These are phyloP conservation scores for Butorides virescens DNA, from an alignment of 2,113 vertebrate species.

Conservation along the genomic window DNA sequence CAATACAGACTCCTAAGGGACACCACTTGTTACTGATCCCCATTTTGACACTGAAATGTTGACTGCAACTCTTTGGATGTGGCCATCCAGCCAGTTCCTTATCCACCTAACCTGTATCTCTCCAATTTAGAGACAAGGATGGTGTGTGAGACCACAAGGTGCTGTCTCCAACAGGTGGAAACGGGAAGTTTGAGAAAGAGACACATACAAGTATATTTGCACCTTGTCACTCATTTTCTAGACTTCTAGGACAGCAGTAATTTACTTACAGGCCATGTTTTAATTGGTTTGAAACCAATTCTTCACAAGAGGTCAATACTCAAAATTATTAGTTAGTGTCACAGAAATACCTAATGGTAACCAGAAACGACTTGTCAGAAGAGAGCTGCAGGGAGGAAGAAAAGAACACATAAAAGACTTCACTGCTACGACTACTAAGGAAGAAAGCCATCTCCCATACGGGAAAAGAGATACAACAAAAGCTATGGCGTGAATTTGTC, in stretches of 20 bases:
- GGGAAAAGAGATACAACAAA: background rate
- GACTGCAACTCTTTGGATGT: background rate
- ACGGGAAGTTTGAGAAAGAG: background rate
- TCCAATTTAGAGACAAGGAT: background rate
- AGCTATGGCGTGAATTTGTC: background rate
- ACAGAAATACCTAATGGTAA: background rate
- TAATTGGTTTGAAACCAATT: background rate
- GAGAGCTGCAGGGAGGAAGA: rapidly evolving
- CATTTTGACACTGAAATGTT: background rate
- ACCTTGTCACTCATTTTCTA: background rate
- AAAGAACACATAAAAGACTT: background rate
- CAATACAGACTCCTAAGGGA: background rate
- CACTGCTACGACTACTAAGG: background rate
- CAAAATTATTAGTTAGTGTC: background rate
- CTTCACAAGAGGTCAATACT: background rate
- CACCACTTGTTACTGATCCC: background rate
- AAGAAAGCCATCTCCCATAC: background rate
- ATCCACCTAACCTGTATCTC: background rate
- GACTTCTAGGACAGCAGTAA: background rate
- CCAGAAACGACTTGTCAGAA: background rate
- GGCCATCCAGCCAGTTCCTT: background rate
- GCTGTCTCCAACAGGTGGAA: background rate
- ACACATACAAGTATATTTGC: background rate
- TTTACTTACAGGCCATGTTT: rapidly evolving
- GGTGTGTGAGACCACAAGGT: rapidly evolving